Evolutionary conservation across 2,797 vertebrate genomes (phyloP), one percentile per base, ranked within the genome.

Genomic region (Todus mexicanus): DNA sequence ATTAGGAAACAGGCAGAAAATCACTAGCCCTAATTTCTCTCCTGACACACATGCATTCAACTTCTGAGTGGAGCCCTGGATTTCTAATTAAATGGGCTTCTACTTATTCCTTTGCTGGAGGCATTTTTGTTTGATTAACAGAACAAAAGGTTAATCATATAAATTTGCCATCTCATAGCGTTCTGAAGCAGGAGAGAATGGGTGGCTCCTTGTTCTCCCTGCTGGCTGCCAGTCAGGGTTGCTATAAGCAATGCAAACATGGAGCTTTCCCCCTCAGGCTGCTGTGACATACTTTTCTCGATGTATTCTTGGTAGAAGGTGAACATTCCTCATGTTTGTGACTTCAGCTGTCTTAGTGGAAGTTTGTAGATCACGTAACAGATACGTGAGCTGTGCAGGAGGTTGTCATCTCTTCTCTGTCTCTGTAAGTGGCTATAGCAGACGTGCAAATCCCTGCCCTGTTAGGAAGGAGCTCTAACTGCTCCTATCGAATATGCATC

Each of bases 121-220:
- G 95, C 94, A 56, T 78, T 95, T 91, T 84, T 94, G 82, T 96
- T 95, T 96, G 92, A 96, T 95, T 95, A 95, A 95, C 87, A 82
- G 94, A 92, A 95, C 64, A 87, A 94, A 95, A 96, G 93, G 95
- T 96, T 96, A 96, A 95, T 96, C 95, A 88, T 95, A 89, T 54
- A 95, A 95, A 91, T 95, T 94, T 93, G 68, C 92, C 79, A 79
- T 95, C 92, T 94, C 89, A 1, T 13, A 9, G 76, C 2, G 0
- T 68, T 87, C 51, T 50, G 91, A n/a, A 47, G 95, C 89, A 54
- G 71, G 65, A 79, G 84, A 87, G 84, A 81, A 79, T 8, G 72
- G 84, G 79, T 9, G 12, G 48, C 79, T 83, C 78, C 90, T 40
- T 13, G 43, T 13, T 91, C 70, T 90, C 91, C 70, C 89, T 45